Base-by-base conservation (phyloP, 1,140 invertebrate genomes). In the Diabrotica undecimpunctata region DNA sequence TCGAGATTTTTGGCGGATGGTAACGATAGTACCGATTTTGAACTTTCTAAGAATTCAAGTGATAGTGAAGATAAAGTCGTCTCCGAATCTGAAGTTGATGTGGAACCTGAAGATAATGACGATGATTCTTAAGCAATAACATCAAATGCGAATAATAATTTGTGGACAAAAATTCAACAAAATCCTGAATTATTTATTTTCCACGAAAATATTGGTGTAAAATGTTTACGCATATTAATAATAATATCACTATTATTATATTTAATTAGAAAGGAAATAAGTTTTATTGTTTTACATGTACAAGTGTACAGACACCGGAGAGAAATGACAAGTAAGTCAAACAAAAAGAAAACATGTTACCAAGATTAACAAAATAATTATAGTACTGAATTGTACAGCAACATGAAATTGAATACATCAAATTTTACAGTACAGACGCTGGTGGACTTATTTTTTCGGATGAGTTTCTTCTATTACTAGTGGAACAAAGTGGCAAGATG, bases 61-160 rank as follows among this genome's bases (percentile, higher is more conserved):
- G 62, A 59, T 67, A 59, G 61, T 59, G 62, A 64, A 46, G 55
- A 67, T 64, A 51, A 67, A 64, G 62, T 57, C 53, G 39, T 64
- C 54, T 41, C 53, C 53, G 38, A 64, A 64, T 0, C 14, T 67
- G 66, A 67, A 67, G 56, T 39, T 60, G 66, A 67, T 46, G 46
- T 9, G 59, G 66, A 67, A 67, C 55, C 52, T 60, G 62, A 67
- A 59, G 62, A 59, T 59, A 53, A 67, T 64, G 62, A 51, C 50
- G 50, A 64, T 64, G 62, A 58, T 64, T 59, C 46, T 35, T 54
- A 63, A 66, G 51, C 53, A 63, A 46, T 52, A 62, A 56, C 60
- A 56, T 39, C 58, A 66, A 66, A 64, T 66, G 55, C 61, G 53
- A 64, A 67, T 67, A 46, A 58, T 64, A 67, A 58, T 59, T 67